A percentile compares a stretch with the other conserved stretches of the same genome.
These are phyloP conservation scores for Pomatorhinus ruficollis DNA, from an alignment of 2,113 vertebrate genomes.

Conservation along the genomic window DNA sequence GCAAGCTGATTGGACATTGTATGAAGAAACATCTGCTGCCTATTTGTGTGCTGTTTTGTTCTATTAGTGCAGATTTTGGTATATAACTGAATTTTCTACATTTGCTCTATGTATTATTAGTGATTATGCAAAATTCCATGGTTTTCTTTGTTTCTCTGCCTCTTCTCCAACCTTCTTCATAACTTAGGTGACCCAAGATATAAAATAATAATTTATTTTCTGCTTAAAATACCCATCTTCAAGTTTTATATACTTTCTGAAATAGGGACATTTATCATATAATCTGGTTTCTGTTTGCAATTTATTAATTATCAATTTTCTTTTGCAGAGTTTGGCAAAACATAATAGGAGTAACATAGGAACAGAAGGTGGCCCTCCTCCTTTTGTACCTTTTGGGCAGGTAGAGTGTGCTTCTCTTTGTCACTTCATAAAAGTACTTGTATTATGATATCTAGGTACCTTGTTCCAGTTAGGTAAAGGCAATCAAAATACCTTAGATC, in stretches of 20 bases:
- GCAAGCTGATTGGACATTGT: accelerated
- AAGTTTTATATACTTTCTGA: neutral
- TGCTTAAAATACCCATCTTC: neutral
- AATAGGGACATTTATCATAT: neutral
- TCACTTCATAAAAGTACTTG: neutral
- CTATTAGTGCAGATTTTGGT: neutral
- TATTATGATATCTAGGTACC: neutral
- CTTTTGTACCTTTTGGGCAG: conserved; percentile 97
- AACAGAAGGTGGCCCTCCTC: conserved; percentile 96
- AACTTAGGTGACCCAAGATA: neutral
- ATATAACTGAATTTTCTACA: neutral
- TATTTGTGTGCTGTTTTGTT: neutral
- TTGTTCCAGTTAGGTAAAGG: neutral
- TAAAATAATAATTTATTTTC: neutral
- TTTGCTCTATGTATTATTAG: neutral
- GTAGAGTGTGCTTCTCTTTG: conserved; percentile 67
- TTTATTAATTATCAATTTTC: neutral
- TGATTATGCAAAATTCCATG: neutral
- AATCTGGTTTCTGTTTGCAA: neutral
- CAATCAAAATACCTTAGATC: neutral
- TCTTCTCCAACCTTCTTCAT: neutral
- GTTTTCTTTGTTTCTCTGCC: neutral
- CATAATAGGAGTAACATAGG: conserved; percentile 94
- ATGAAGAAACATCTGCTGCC: neutral
- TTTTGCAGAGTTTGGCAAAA: conserved; percentile 90